These are phyloP conservation scores for Teleiodes luculella DNA, from an alignment of 2,888 invertebrate species.

Conservation along the genomic window DNA sequence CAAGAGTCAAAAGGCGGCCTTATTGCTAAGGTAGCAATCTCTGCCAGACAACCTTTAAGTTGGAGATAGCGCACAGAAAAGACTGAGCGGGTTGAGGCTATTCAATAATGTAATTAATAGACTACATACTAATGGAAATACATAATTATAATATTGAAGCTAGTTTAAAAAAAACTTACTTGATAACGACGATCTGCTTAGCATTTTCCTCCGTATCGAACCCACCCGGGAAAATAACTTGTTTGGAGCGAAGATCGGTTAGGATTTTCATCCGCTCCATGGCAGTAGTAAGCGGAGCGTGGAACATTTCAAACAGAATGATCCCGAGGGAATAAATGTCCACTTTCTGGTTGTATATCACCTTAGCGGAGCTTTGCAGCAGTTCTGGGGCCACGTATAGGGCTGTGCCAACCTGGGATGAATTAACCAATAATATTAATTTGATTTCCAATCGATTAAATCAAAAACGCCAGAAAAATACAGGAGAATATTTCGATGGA, in stretches of 20 bases:
- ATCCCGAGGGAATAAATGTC: slow-evolving; percentile 93
- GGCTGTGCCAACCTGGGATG: slow-evolving; percentile 90
- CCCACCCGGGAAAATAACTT: slow-evolving; percentile 84
- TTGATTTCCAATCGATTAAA: no score
- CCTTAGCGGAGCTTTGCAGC: slow-evolving; percentile 82
- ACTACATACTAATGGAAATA: no score
- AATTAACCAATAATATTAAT: no score
- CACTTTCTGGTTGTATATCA: slow-evolving; percentile 92
- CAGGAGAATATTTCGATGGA: no score
- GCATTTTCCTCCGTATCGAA: slow-evolving; percentile 78
- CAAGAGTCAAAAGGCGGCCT: no score
- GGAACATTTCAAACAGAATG: slow-evolving; percentile 97
- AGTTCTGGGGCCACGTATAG: slow-evolving; percentile 97
- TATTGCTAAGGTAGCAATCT: no score
- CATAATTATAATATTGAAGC: no score
- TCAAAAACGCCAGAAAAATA: no score
- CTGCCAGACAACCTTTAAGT: no score
- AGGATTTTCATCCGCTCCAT: slow-evolving; percentile 94
- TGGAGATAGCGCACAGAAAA: no score
- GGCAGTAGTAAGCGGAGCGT: slow-evolving; percentile 87
- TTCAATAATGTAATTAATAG: no score
- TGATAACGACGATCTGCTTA: slow-evolving; percentile 80
- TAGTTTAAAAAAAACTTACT: slow-evolving; percentile 76
- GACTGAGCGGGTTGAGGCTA: no score
- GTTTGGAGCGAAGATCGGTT: slow-evolving; percentile 82